Conservation (phyloP, 2,797 vertebrate species). For the Tangara arthus region DNA sequence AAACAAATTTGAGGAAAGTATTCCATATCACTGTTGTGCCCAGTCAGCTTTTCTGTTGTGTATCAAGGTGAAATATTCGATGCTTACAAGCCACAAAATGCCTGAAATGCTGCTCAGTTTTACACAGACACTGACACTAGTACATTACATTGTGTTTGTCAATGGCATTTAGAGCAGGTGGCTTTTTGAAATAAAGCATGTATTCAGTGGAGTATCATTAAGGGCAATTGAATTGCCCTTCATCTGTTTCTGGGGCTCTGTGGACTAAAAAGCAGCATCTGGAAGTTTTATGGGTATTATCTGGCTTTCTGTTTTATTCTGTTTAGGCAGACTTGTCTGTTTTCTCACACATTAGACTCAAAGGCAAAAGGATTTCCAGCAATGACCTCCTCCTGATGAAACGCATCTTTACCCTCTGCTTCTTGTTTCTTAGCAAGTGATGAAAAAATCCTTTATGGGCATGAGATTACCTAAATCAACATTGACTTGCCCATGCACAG, state of each 20-base stretch:
- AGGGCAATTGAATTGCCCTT: slow-evolving; percentile 44
- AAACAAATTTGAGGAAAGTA: not conserved
- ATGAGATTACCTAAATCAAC: slow-evolving; percentile 11
- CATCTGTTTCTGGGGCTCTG: slow-evolving; percentile 12
- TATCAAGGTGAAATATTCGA: not conserved
- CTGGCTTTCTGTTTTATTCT: not conserved
- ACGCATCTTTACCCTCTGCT: not conserved
- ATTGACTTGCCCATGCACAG: not conserved
- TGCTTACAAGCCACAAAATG: not conserved
- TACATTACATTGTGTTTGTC: not conserved
- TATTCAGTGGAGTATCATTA: slow-evolving; percentile 12
- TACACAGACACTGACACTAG: not conserved
- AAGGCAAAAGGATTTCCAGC: slow-evolving; percentile 30
- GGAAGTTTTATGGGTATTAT: slow-evolving; percentile 31
- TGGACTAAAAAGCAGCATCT: slow-evolving; percentile 9
- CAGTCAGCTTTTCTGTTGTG: not conserved
- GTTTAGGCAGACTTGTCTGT: not conserved
- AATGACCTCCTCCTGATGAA: not conserved
- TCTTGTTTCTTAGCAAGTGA: not conserved
- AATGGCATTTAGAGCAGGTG: not conserved
- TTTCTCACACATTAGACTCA: not conserved
- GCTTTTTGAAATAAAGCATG: slow-evolving; percentile 20
- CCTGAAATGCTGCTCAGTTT: not conserved
- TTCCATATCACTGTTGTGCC: not conserved
- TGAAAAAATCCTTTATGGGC: not conserved